Base-by-base conservation (phyloP, 2,888 invertebrate species). In the Tetragonisca angustula region DNA sequence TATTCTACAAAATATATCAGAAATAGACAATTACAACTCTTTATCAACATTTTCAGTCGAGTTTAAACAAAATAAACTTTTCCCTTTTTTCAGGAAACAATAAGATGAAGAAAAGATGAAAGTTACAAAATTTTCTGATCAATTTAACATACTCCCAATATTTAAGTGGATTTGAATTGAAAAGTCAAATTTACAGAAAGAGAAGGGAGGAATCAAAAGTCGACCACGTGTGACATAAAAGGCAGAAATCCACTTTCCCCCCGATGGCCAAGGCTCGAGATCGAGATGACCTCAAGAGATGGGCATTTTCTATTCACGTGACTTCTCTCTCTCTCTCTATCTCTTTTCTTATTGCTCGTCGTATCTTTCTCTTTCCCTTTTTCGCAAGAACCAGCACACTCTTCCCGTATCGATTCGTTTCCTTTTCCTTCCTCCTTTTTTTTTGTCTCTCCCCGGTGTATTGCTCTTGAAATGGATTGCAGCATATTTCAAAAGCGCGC, bases 231-330 rank as follows among this genome's bases (percentile, higher is more conserved):
- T 76, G 69, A 76, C 76, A 76, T 79, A 82, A 81, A 84, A 88
- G 85, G 78, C 67, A 79, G 77, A 85, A 85, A 85, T 89, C 85
- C 83, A 89, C 89, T 90, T 91, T 89, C 88, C 87, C 87, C 88
- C 67, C 69, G 76, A 72, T 87, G 85, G 80, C 73, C 81, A 78
- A 79, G 87, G 81, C 79, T 77, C 73, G 79, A n/a, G 64, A 81
- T 87, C 89, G 49, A 89, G 88, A 88, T 89, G 87, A 89, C 89
- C 88, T 85, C 89, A 81, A 70, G 69, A 85, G 80, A 88, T 81
- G 85, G 77, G 68, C 69, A 72, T 70, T 70, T 65, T 74, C 75
- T 71, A 75, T 85, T 80, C 79, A 65, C 77, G 76, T 69, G 81
- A 72, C 61, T 74, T 61, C 73, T 13, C 73, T 62, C 32, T 49